Percentiles rank a stretch among this genome's conserved stretches.
Evolutionary conservation across 2,888 invertebrate species (phyloP).

Genomic region (Argyra leucocephala): DNA sequence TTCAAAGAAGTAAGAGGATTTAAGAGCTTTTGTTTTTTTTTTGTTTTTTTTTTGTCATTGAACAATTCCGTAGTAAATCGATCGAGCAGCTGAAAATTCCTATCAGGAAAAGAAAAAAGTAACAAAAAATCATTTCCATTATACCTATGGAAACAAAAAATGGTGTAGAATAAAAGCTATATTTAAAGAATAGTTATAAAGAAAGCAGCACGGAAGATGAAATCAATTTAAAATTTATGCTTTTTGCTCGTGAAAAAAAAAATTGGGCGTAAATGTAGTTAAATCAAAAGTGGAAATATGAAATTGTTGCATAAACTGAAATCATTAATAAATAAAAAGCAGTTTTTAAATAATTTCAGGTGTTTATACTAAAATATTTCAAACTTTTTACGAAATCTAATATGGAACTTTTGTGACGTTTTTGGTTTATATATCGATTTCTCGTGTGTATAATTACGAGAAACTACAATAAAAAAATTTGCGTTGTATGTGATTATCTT

Average conservation of each 20-base stretch:
- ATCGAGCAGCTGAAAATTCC: conserved; percentile 6
- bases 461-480: background rate
- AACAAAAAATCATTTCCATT: conserved; percentile 1
- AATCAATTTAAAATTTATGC: background rate
- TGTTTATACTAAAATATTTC: conserved; percentile 3
- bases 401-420: conserved; percentile 6
- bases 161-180: conserved; percentile 6
- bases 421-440: conserved; percentile 4
- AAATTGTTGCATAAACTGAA: background rate
- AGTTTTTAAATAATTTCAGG: background rate
- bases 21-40: conserved; percentile 3
- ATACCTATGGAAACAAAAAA: background rate
- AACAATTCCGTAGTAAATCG: conserved; percentile 6
- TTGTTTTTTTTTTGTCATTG: background rate
- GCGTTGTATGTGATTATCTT: conserved; percentile 3
- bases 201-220: background rate
- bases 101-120: conserved; percentile 6
- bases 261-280: background rate
- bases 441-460: conserved; percentile 1
- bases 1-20: background rate
- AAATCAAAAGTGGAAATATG: background rate
- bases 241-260: background rate
- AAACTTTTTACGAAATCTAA: background rate
- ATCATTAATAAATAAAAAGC: background rate
- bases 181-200: conserved; percentile 4